Percentiles rank a stretch among this genome's conserved stretches.
These are phyloP conservation scores for Tipula helvola DNA, from an alignment of 2,888 invertebrate genomes.

Conservation along the genomic window DNA sequence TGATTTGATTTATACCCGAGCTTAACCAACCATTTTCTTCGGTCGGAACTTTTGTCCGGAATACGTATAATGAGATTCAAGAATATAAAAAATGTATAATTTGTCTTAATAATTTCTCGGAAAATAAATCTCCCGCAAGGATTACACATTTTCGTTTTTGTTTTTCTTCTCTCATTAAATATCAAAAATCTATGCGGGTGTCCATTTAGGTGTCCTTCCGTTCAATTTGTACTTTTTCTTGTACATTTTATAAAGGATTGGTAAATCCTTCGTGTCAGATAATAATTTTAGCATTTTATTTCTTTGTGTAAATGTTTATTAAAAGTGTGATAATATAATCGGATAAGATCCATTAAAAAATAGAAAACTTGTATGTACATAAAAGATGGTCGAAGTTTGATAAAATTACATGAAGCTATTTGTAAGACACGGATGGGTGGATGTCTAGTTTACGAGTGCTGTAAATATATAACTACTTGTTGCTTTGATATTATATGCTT, in stretches of 20 bases:
- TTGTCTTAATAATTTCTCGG: neutral
- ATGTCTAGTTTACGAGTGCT: neutral
- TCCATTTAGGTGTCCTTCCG: neutral
- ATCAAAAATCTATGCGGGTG: neutral
- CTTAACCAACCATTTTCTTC: neutral
- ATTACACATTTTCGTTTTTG: neutral
- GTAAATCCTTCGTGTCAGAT: neutral
- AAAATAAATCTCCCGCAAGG: neutral
- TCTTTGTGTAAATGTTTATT: neutral
- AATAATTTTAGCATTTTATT: neutral
- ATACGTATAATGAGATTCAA: neutral
- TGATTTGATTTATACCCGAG: neutral
- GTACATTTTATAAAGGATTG: neutral
- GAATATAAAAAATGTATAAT: neutral
- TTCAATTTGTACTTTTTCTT: neutral
- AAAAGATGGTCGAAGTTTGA: neutral
- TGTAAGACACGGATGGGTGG: neutral
- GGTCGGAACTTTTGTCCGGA: neutral
- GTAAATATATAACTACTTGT: neutral
- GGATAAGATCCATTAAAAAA: neutral
- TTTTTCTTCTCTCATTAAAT: neutral
- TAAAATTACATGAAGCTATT: neutral
- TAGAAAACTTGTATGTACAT: neutral
- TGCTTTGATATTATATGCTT: neutral
- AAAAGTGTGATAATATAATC: no score